These are phyloP conservation scores for Daktulosphaira vitifoliae DNA, from an alignment of 1,140 invertebrate species.

Conservation along the genomic window DNA sequence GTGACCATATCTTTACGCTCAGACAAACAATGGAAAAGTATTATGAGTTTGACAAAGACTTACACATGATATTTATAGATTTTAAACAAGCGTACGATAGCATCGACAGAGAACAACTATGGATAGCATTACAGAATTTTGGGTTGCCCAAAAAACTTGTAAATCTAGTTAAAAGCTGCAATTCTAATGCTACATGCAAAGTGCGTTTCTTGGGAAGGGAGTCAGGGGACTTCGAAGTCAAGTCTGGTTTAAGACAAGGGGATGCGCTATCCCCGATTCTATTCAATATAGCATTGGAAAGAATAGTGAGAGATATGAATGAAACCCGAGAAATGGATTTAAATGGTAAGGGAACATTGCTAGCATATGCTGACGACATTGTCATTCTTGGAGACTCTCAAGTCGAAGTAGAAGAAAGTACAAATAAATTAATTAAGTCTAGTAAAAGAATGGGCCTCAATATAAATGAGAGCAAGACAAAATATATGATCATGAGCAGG, in stretches of 20 bases:
- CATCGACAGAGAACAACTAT: neutral
- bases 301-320: slow-evolving; percentile 35
- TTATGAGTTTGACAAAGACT: slow-evolving; percentile 28
- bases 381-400: neutral
- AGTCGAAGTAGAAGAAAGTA: neutral
- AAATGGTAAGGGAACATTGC: neutral
- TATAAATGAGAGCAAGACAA: neutral
- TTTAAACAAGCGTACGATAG: slow-evolving; percentile 11
- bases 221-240: slow-evolving; percentile 11
- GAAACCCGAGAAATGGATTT: neutral
- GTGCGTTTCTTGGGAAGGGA: neutral
- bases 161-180: neutral
- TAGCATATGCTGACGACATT: neutral
- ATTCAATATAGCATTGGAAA: slow-evolving; percentile 34
- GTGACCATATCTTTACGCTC: slow-evolving; percentile 36
- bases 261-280: slow-evolving; percentile 5
- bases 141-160: neutral
- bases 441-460: neutral
- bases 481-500: too few species aligned
- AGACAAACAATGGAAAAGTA: slow-evolving; percentile 25
- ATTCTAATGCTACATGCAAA: neutral
- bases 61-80: slow-evolving; percentile 36
- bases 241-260: neutral
- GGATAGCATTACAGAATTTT: neutral
- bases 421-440: neutral